Percentiles rank a stretch among this genome's conserved stretches.
Evolutionary conservation across 2,888 invertebrate genomes (phyloP).

Genomic region (Epinotia ramella): DNA sequence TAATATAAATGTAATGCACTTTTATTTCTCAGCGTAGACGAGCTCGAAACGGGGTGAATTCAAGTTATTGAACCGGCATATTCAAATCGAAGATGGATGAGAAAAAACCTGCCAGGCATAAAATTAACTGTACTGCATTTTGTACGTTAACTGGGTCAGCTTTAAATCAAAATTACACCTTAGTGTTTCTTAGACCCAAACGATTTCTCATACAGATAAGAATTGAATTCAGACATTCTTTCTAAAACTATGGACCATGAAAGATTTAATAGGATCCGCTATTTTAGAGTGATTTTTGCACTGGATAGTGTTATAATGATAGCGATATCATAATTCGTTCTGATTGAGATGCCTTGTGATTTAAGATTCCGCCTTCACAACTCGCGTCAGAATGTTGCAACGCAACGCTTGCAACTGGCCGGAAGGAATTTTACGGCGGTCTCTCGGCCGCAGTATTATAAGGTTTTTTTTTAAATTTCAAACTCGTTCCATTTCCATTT

Average conservation of each 20-base stretch:
- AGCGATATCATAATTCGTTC: background rate
- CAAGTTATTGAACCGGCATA: conserved; percentile 38
- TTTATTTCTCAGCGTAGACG: background rate
- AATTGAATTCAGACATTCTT: conserved; percentile 33
- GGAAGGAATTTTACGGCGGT: conserved; percentile 6
- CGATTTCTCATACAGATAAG: conserved; percentile 40
- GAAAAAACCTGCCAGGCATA: conserved; percentile 33
- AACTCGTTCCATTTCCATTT: conserved; percentile 25
- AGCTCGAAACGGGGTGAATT: conserved; percentile 18
- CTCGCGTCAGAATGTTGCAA: background rate
- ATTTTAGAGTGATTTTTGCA: conserved; percentile 15
- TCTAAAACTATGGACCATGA: conserved; percentile 34
- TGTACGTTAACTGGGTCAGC: conserved; percentile 31
- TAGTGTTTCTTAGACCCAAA: conserved; percentile 27
- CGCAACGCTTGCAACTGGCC: conserved; percentile 14
- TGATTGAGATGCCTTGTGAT: background rate
- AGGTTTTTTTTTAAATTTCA: conserved; percentile 6
- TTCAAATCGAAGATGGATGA: conserved; percentile 39
- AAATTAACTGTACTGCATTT: conserved; percentile 41
- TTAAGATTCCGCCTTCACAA: background rate
- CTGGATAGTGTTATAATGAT: conserved; percentile 1
- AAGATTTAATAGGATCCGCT: conserved; percentile 17
- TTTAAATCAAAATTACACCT: conserved; percentile 37
- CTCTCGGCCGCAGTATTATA: background rate
- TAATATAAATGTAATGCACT: background rate